phyloP scores from a whole-genome alignment of 2,797 vertebrate genomes.

The Anniella stebbinsi region DNA sequence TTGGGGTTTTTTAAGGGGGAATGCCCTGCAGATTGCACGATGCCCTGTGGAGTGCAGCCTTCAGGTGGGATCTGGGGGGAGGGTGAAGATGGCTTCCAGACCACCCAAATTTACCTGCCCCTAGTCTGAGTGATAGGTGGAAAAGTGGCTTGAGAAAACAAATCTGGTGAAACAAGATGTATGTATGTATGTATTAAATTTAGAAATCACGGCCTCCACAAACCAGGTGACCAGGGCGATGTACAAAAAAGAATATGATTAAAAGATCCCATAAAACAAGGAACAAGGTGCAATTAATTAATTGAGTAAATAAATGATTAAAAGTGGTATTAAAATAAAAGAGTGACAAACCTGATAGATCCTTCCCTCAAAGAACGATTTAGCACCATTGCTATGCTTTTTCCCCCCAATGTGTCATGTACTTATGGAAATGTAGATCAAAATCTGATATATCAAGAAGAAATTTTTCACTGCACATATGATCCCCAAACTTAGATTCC shows the following conservation, averaged over 20 bases:
- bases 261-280: neutral
- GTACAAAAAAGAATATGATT: neutral
- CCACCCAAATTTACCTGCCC: no score
- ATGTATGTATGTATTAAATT: neutral
- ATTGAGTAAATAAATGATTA: no score
- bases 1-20: no score
- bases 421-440: neutral
- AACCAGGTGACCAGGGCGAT: neutral
- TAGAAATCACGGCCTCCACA: neutral
- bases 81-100: no score
- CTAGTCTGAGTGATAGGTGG: no score
- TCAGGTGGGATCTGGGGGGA: no score
- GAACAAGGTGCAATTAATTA: neutral
- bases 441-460: neutral
- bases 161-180: neutral
- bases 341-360: neutral
- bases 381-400: neutral
- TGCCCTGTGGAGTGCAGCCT: no score
- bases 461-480: neutral
- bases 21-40: no score
- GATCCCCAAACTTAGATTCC: neutral
- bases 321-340: neutral
- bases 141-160: neutral
- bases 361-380: neutral
- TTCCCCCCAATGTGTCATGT: neutral